These are phyloP conservation scores for Nomada fabriciana DNA, from an alignment of 2,888 invertebrate species.

Conservation along the genomic window DNA sequence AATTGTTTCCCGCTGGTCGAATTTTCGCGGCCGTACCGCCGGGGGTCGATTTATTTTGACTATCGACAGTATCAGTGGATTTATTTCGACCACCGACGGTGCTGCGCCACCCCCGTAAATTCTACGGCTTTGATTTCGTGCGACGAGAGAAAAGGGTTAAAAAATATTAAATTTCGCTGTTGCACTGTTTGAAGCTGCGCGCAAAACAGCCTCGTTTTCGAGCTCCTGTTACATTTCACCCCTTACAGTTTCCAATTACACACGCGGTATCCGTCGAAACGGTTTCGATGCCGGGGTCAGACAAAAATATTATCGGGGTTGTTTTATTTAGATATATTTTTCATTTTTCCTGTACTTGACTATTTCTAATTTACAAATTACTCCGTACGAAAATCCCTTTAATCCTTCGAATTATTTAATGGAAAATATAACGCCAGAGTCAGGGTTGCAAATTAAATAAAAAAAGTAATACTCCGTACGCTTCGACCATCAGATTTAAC, in stretches of 20 bases:
- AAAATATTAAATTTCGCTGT: constrained; percentile 13
- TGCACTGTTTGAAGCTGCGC: constrained; percentile 5
- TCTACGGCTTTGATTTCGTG: constrained; percentile 1
- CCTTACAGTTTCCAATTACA: not conserved
- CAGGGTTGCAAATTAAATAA: no score
- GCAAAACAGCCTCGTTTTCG: not conserved
- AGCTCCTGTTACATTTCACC: not conserved
- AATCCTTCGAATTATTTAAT: no score
- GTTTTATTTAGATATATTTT: no score
- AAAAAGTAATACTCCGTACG: no score
- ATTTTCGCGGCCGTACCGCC: not conserved
- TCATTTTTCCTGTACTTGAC: no score
- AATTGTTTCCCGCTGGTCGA: not conserved
- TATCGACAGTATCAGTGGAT: not conserved
- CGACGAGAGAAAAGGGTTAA: not conserved
- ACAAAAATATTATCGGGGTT: no score
- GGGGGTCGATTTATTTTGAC: constrained; percentile 14
- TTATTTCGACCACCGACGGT: constrained; percentile 7
- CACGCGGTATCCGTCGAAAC: not conserved
- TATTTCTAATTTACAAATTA: no score
- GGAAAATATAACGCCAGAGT: no score
- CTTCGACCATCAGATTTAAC: no score
- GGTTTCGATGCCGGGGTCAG: no score
- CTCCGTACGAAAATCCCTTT: no score
- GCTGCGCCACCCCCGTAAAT: constrained; percentile 10